Conservation (phyloP, 2,888 invertebrate genomes). For the Cryptus armator region DNA sequence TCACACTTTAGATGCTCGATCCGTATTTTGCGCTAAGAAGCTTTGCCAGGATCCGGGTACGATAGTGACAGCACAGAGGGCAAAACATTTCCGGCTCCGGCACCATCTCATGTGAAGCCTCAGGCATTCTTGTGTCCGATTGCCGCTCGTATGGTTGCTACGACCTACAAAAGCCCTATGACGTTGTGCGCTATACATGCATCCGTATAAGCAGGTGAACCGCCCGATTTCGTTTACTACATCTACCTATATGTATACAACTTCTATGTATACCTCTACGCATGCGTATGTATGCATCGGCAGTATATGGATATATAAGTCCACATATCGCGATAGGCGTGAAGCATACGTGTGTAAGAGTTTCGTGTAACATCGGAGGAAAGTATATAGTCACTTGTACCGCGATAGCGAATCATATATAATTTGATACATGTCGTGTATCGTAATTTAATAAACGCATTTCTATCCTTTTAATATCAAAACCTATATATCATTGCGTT, state of each 20-base stretch:
- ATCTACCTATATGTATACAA: not conserved
- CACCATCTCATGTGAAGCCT: slow-evolving; percentile 1
- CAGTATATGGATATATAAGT: no score
- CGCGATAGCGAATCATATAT: no score
- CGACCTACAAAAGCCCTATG: not conserved
- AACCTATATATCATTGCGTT: no score
- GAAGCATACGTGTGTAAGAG: no score
- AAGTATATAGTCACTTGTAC: no score
- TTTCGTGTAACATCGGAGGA: no score
- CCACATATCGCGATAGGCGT: no score
- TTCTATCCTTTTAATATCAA: no score
- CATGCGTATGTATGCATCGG: no score
- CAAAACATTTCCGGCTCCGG: not conserved
- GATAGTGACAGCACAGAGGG: not conserved
- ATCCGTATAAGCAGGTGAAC: not conserved
- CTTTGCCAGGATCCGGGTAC: not conserved
- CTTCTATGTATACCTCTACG: not conserved
- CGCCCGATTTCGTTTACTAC: not conserved
- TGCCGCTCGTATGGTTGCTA: not conserved
- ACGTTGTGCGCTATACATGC: not conserved
- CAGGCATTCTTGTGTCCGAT: not conserved
- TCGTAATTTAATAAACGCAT: no score
- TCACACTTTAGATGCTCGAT: slow-evolving; percentile 25
- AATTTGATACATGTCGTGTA: no score
- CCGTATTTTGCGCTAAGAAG: slow-evolving; percentile 24